A percentile compares a stretch with the other conserved stretches of the same genome.
phyloP scores from a whole-genome alignment of 2,888 invertebrate genomes.

The Mechanitis mazaeus region DNA sequence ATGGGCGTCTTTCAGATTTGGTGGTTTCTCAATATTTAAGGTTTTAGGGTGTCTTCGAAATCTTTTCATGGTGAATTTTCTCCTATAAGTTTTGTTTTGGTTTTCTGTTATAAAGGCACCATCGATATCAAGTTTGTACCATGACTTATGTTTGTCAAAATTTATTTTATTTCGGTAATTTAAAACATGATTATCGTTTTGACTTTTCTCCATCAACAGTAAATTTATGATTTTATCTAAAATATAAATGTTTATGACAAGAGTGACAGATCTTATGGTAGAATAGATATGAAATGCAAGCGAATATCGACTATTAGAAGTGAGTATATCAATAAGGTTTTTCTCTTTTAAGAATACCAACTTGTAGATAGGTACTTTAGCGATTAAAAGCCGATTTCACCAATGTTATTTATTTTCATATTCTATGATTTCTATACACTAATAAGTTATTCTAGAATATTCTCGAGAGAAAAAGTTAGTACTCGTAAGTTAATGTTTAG shows the following conservation, averaged over 20 bases:
- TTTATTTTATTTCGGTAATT: background rate
- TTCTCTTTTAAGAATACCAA: too few species aligned
- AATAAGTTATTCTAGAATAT: too few species aligned
- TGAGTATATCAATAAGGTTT: too few species aligned
- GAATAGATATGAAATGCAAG: background rate
- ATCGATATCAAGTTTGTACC: conserved; percentile 33
- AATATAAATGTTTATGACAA: background rate
- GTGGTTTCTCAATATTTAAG: conserved; percentile 8
- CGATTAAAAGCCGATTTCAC: too few species aligned
- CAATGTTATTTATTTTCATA: background rate
- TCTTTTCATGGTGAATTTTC: background rate
- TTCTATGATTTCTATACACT: background rate
- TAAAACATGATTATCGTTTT: background rate
- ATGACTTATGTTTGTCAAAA: conserved; percentile 29
- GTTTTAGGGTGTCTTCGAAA: conserved; percentile 8
- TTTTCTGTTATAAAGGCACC: conserved; percentile 24
- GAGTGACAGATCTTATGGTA: conserved; percentile 3
- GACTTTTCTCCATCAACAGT: conserved; percentile 8
- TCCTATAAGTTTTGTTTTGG: background rate
- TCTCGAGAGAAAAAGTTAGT: too few species aligned
- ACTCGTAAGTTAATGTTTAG: too few species aligned
- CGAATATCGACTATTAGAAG: too few species aligned
- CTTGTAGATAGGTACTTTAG: too few species aligned
- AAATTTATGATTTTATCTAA: conserved; percentile 4
- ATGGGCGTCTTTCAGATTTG: conserved; percentile 5